phyloP scores from a whole-genome alignment of 1,140 invertebrate species.

The Sarcophaga peregrina region DNA sequence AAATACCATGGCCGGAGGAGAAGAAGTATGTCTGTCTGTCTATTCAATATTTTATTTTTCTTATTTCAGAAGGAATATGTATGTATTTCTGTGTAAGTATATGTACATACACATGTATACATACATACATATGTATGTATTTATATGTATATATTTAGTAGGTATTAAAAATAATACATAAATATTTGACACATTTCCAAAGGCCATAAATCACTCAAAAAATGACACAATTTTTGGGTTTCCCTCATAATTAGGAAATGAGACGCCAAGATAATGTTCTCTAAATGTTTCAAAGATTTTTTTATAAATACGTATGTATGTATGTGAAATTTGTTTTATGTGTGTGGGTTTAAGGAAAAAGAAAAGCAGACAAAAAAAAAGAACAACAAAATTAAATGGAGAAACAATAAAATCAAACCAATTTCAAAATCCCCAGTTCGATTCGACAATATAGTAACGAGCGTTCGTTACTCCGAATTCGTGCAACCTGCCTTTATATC shows the following conservation, averaged over 20 bases:
- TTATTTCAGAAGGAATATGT: too few species aligned
- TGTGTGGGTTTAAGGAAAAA: constrained; percentile 26
- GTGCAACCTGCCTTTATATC: too few species aligned
- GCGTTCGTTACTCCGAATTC: too few species aligned
- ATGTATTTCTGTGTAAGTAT: too few species aligned
- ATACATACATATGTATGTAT: neutral
- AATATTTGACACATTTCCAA: constrained; percentile 45
- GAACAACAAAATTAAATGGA: too few species aligned
- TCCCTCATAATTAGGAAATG: constrained; percentile 44
- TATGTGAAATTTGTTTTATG: neutral
- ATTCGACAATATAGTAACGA: too few species aligned
- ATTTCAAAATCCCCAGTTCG: too few species aligned
- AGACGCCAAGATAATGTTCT: constrained; percentile 39
- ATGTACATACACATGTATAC: neutral
- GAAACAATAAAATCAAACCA: too few species aligned
- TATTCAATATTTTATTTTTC: too few species aligned
- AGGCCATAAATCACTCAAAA: constrained; percentile 43
- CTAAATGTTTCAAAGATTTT: neutral
- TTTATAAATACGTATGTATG: neutral
- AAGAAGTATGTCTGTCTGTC: too few species aligned
- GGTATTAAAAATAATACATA: constrained; percentile 33
- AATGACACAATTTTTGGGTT: constrained; percentile 43
- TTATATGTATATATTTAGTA: neutral
- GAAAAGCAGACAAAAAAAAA: neutral
- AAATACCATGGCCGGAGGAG: too few species aligned